Conservation (phyloP, 1,140 invertebrate genomes). For the Drosophila sturtevanti region DNA sequence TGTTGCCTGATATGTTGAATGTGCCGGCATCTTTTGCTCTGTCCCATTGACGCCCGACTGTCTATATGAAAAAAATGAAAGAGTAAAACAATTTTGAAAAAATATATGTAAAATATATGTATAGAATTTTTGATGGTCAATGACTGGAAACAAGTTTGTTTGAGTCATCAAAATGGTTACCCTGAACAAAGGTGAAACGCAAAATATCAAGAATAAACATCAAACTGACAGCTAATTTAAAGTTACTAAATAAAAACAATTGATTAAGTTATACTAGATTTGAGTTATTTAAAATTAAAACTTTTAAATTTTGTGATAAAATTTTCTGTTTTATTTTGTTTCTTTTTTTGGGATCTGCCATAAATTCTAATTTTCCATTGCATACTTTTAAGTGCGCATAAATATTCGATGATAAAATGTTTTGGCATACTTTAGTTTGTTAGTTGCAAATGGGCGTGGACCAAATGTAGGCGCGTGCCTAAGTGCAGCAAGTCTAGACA, state of each 20-base stretch:
- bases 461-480: constrained; percentile 39
- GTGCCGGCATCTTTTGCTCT: constrained; percentile 36
- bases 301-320: too few relatives aligned
- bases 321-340: too few relatives aligned
- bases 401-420: constrained; percentile 41
- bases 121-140: neutral
- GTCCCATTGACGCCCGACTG: constrained; percentile 61
- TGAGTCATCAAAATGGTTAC: neutral
- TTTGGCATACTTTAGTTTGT: constrained; percentile 14
- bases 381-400: constrained; percentile 63
- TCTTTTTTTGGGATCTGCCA: constrained; percentile 1
- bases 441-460: constrained; percentile 22
- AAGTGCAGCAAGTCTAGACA: constrained; percentile 65
- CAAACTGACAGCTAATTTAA: constrained; percentile 26
- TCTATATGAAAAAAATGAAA: constrained; percentile 35
- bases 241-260: constrained; percentile 40
- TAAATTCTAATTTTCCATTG: constrained; percentile 47
- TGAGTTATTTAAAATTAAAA: constrained; percentile 19
- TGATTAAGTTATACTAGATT: too few relatives aligned
- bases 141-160: neutral
- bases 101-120: neutral
- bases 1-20: constrained; percentile 27
- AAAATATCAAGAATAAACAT: neutral
- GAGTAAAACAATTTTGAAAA: constrained; percentile 9
- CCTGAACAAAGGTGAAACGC: neutral